A percentile compares a stretch with the other conserved stretches of the same genome.
These are phyloP conservation scores for Uria lomvia DNA, from an alignment of 2,113 vertebrate genomes.

Conservation along the genomic window DNA sequence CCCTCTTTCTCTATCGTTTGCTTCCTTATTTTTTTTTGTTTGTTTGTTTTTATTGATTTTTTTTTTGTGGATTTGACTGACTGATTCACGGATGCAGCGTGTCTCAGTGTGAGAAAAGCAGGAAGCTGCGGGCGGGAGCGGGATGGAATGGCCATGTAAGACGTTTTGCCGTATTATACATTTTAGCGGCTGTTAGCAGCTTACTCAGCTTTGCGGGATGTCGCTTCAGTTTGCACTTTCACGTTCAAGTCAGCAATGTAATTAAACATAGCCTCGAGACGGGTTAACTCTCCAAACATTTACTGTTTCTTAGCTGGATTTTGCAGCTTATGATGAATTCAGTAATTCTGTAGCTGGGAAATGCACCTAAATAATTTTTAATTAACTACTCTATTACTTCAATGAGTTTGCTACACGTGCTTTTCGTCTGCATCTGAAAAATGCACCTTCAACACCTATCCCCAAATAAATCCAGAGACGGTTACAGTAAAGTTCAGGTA, in stretches of 20 bases:
- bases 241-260: background rate
- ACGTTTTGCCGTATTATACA: accelerated
- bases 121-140: background rate
- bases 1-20: background rate
- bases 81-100: accelerated
- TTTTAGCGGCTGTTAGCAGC: background rate
- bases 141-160: background rate
- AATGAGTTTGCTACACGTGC: background rate
- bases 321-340: background rate
- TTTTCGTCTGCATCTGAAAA: background rate
- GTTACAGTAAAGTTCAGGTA: background rate
- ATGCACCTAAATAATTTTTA: background rate
- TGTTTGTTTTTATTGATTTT: background rate
- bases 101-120: background rate
- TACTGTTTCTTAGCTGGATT: background rate
- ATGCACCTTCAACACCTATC: background rate
- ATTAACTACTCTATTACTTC: background rate
- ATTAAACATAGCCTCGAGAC: background rate
- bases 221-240: background rate
- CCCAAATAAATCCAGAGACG: background rate
- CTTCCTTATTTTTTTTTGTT: background rate
- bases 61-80: background rate
- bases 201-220: background rate
- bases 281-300: background rate
- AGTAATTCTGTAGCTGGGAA: background rate